A percentile compares a stretch with the other conserved stretches of the same genome.
Conservation (phyloP, 1,140 invertebrate genomes). For the Lineus longissimus region DNA sequence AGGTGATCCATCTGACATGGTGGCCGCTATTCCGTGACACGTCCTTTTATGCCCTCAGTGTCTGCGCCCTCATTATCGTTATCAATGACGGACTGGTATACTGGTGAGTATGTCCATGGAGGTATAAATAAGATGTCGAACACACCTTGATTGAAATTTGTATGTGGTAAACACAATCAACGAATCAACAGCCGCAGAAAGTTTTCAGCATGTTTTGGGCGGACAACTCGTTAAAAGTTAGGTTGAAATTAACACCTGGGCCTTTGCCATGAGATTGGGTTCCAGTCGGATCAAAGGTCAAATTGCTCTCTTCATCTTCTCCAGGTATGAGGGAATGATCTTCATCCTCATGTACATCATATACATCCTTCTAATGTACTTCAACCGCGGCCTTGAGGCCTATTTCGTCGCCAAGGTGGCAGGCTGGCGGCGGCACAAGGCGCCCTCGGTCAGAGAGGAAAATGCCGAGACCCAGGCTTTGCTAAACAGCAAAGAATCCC, state of each 20-base stretch:
- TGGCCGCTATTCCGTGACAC: constrained; percentile 88
- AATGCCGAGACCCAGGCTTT: not conserved
- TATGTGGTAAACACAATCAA: too few relatives aligned
- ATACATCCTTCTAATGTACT: constrained; percentile 51
- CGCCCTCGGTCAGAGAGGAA: not conserved
- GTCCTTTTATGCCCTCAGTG: constrained; percentile 80
- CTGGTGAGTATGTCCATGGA: constrained; percentile 42
- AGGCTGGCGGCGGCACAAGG: too few relatives aligned
- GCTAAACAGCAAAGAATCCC: not conserved
- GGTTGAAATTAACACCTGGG: too few relatives aligned
- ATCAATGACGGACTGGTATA: constrained; percentile 71
- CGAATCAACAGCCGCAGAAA: too few relatives aligned
- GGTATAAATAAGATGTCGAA: too few relatives aligned
- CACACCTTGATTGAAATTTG: too few relatives aligned
- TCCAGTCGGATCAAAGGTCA: too few relatives aligned
- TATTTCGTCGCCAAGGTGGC: not conserved
- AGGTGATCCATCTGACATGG: constrained; percentile 86
- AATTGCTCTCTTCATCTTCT: constrained; percentile 3
- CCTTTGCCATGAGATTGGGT: too few relatives aligned
- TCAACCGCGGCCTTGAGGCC: constrained; percentile 41
- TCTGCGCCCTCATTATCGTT: constrained; percentile 80
- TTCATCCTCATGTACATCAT: constrained; percentile 42
- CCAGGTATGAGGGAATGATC: constrained; percentile 41
- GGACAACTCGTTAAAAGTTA: too few relatives aligned
- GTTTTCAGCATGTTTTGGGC: too few relatives aligned